Base-by-base conservation (phyloP, 2,888 invertebrate genomes). In the Pogonocherus hispidulus region DNA sequence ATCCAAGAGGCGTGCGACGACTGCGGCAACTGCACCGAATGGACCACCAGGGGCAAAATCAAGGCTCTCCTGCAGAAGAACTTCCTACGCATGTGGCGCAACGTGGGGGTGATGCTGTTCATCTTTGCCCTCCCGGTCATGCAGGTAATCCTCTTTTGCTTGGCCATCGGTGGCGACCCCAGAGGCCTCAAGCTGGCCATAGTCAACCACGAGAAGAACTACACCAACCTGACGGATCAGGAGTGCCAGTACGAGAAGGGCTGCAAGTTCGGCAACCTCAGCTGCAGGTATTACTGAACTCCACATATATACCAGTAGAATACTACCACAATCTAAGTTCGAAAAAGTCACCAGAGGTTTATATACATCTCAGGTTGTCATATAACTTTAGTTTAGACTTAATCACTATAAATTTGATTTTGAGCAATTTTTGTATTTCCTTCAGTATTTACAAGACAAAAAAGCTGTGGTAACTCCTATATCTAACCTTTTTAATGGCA, bases 71-170 rank as follows among this genome's bases (percentile, higher is more conserved):
- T 96, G 73, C 92, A 93, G 82, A 96, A 96, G 88, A 96, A 96
- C 86, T 95, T 96, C 87, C 87, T 96, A 56, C 88, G 94, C 32
- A 95, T 96, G 94, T 95, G 95, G 95, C 88, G 96, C 55, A 96
- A 96, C 86, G 94, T 96, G 70, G 95, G 95, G 47, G 94, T 97
- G 70, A 94, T 97, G 93, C 87, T 96, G 81, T 97, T 97, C 86
- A 95, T 97, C 81, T 97, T 97, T 85, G 94, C 95, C 35, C 86
- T 97, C 79, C 97, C 97, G n/a, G 94, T 81, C 18, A 93, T 97
- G 91, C 96, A 97, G 87, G 96, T 97, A 70, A 94, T 96, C 65
- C 90, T 97, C 66, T 97, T 97, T 89, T 97, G 97, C 84, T 86
- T 96, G 84, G 97, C 97, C 67, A 96, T 96, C 74, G 96, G 96